phyloP scores from a whole-genome alignment of 2,888 invertebrate genomes.

The Xanthorhoe spadicearia region DNA sequence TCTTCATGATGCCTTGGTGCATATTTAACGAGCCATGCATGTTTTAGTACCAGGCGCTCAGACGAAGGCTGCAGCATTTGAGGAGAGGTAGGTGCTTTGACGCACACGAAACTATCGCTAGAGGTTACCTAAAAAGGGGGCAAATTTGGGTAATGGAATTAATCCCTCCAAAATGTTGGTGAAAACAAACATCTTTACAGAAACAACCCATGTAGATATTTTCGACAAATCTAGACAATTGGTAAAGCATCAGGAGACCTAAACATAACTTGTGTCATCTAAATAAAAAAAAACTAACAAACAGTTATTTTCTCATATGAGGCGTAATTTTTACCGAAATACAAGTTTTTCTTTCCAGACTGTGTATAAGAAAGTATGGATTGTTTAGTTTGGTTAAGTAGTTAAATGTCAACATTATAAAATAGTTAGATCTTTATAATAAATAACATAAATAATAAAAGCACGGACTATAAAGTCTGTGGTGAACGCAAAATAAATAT shows the following conservation, averaged over 20 bases:
- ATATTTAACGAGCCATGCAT: conserved; percentile 58
- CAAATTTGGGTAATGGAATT: not conserved
- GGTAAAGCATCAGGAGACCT: no score
- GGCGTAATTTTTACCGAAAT: not conserved
- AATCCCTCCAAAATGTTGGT: not conserved
- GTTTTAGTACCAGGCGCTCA: conserved; percentile 38
- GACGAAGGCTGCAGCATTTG: conserved; percentile 9
- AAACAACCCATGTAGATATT: not conserved
- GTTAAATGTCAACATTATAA: no score
- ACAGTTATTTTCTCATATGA: not conserved
- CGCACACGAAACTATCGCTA: not conserved
- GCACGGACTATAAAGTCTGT: no score
- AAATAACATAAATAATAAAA: no score
- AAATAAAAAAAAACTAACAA: no score
- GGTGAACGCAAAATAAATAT: no score
- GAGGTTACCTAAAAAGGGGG: not conserved
- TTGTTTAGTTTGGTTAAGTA: no score
- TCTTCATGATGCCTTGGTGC: conserved; percentile 60
- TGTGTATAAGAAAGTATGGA: conserved; percentile 16
- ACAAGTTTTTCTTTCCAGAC: not conserved
- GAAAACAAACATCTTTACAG: not conserved
- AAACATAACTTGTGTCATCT: no score
- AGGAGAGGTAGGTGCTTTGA: conserved; percentile 1
- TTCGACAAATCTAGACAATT: no score
- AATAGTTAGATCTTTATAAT: no score